Evolutionary conservation across 2,797 vertebrate genomes (phyloP).

Genomic region (Heteromormyrus szaboi): DNA sequence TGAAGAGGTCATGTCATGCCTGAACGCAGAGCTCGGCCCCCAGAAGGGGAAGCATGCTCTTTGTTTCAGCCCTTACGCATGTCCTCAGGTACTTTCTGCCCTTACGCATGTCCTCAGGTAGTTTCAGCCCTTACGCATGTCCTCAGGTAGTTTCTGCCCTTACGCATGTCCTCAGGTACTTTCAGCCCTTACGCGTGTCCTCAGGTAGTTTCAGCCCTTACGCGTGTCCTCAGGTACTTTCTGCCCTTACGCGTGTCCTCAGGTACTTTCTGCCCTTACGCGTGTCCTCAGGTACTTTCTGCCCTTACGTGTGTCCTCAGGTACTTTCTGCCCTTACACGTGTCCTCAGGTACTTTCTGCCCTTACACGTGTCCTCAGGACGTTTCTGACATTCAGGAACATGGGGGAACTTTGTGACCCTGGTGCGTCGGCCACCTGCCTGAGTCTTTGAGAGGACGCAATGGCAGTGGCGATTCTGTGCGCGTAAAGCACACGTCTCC

Average conservation of each 20-base stretch:
- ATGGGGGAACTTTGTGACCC: background rate
- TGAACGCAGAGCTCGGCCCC: background rate
- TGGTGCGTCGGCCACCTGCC: background rate
- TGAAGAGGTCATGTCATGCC: background rate
- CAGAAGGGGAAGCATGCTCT: background rate
- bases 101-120: too few relatives aligned
- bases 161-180: too few relatives aligned
- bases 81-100: background rate
- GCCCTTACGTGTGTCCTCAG: too few relatives aligned
- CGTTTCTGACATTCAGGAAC: background rate
- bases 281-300: too few relatives aligned
- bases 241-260: too few relatives aligned
- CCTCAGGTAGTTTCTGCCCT: too few relatives aligned
- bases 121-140: too few relatives aligned
- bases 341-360: background rate
- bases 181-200: too few relatives aligned
- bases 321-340: background rate
- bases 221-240: background rate
- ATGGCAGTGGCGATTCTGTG: background rate
- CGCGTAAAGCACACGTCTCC: background rate
- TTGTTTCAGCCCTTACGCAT: background rate
- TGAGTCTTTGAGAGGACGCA: background rate
- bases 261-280: too few relatives aligned
- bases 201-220: too few relatives aligned
- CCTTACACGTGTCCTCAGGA: too few relatives aligned